Evolutionary conservation across 2,888 invertebrate genomes (phyloP), one percentile per base, ranked within the genome.

Genomic region (Drosophila algonquin): DNA sequence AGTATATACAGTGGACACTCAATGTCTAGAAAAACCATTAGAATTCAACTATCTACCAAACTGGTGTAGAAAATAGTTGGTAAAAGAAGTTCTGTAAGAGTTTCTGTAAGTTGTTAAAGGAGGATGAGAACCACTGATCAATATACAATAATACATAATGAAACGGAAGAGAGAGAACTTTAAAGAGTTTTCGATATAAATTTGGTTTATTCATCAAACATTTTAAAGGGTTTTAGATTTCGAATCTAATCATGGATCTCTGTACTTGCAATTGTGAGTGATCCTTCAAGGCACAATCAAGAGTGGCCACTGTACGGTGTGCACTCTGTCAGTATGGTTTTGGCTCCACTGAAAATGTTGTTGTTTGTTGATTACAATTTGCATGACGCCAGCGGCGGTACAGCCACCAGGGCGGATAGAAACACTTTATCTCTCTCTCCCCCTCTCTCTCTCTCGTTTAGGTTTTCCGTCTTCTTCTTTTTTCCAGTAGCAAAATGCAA

Each of bases 351-450:
- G 67, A 56, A 65, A 56, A 67, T 56, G 56, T 67, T 67, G 67
- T 67, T 57, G 81, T 78, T 80, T 73, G 69, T 73, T 81, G 79
- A 81, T 81, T 81, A 80, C 70, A 78, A 85, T 79, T 85, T 83
- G 77, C 78, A 79, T 78, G 84, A 79, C 72, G 74, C 63, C 60
- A 63, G 62, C 80, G 71, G 53, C 59, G 62, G 73, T 57, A 63
- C 75, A 55, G 80, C 78, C 83, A 73, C 74, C 79, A 56, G 74
- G 81, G 80, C 85, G 81, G 81, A 84, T 84, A 79, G 81, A 76
- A 77, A 82, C 77, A 71, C 70, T 55, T 60, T 68, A 53, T 68
- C 68, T 60, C 50, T 21, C 50, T 55, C 50, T 21, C 50, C 51
- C 68, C 46, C n/a, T 63, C 63, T 68, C 30, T 8, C 57, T 68